Percentiles rank a stretch among this genome's conserved stretches.
These are phyloP conservation scores for Ctenosaura bakeri DNA, from an alignment of 2,797 vertebrate genomes.

Conservation along the genomic window DNA sequence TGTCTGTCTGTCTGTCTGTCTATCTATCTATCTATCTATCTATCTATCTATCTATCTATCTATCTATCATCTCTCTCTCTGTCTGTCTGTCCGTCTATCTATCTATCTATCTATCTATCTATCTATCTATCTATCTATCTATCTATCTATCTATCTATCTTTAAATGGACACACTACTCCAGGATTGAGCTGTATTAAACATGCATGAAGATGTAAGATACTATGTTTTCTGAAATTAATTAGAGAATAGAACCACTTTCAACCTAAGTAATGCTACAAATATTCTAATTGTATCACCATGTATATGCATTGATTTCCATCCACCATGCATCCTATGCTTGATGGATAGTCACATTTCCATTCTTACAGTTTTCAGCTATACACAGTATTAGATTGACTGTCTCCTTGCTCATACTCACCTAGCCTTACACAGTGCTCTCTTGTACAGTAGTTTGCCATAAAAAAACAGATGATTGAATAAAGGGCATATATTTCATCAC, in stretches of 20 bases:
- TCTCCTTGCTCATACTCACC: not conserved
- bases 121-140: too few species aligned
- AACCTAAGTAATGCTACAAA: not conserved
- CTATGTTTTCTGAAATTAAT: not conserved
- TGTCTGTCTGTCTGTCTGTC: too few species aligned
- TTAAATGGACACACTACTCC: not conserved
- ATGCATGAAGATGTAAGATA: not conserved
- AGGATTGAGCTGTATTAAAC: not conserved
- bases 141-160: not conserved
- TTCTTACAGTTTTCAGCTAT: not conserved
- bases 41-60: too few species aligned
- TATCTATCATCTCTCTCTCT: not conserved
- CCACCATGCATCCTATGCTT: too few species aligned
- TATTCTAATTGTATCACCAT: not conserved
- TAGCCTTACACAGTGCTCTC: not conserved
- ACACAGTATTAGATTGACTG: not conserved
- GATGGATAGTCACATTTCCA: not conserved
- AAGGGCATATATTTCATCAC: not conserved
- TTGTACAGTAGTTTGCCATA: not conserved
- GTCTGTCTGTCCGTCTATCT: too few species aligned
- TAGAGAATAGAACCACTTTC: not conserved
- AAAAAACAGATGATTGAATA: not conserved
- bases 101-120: too few species aligned
- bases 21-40: too few species aligned
- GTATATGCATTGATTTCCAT: not conserved